A percentile compares a stretch with the other conserved stretches of the same genome.
Conservation (phyloP, 2,113 vertebrate species). For the Muntiacus muntjak region DNA sequence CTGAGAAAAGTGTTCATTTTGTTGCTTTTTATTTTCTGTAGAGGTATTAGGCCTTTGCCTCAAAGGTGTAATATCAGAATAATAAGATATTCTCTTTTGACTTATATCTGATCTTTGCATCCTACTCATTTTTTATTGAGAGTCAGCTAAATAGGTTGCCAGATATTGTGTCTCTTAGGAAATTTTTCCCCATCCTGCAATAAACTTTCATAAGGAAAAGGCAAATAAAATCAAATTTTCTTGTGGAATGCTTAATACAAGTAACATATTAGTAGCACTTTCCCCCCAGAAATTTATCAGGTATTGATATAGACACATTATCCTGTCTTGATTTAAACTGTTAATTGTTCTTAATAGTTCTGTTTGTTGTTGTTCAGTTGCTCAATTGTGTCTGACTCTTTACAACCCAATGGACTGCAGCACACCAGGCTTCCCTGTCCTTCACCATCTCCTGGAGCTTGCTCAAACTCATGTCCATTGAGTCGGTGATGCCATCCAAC, state of each 20-base stretch:
- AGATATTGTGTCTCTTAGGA: constrained; percentile 81
- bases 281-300: constrained; percentile 74
- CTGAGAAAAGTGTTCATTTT: constrained; percentile 58
- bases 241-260: constrained; percentile 75
- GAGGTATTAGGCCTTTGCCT: constrained; percentile 78
- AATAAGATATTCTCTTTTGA: constrained; percentile 76
- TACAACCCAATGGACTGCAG: background rate
- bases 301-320: constrained; percentile 66
- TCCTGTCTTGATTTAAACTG: constrained; percentile 54
- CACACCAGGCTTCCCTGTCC: background rate
- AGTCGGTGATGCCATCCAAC: background rate
- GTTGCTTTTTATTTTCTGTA: constrained; percentile 72
- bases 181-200: constrained; percentile 81
- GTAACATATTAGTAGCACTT: constrained; percentile 68
- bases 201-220: constrained; percentile 79
- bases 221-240: constrained; percentile 80
- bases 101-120: constrained; percentile 75
- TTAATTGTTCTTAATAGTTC: constrained; percentile 52
- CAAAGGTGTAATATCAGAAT: constrained; percentile 74
- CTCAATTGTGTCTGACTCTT: background rate
- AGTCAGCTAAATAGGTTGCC: constrained; percentile 71
- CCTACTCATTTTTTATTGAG: constrained; percentile 74
- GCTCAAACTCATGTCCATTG: background rate
- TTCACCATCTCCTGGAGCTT: background rate
- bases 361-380: background rate